A percentile compares a stretch with the other conserved stretches of the same genome.
Conservation (phyloP, 1,140 invertebrate species). For the Trichonephila clavata region DNA sequence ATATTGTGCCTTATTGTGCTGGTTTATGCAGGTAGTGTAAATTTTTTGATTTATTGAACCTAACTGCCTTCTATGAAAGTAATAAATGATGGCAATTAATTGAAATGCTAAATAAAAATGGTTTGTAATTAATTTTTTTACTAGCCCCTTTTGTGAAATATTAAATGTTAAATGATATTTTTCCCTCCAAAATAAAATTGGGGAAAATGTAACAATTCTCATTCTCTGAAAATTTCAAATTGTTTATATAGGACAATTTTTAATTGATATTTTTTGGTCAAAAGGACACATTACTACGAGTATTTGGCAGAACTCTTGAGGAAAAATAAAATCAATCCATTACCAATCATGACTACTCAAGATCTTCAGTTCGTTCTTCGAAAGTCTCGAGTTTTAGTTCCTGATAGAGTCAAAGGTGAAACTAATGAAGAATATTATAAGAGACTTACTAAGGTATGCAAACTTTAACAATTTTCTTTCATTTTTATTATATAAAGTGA, state of each 20-base stretch:
- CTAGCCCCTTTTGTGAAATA: background rate
- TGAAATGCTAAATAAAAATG: too few relatives aligned
- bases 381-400: constrained; percentile 81
- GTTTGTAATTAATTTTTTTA: too few relatives aligned
- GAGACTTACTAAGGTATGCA: constrained; percentile 56
- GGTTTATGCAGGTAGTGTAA: constrained; percentile 91
- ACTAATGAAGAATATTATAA: constrained; percentile 67
- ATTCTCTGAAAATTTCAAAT: too few relatives aligned
- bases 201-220: too few relatives aligned
- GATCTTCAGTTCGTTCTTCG: constrained; percentile 91
- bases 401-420: constrained; percentile 73
- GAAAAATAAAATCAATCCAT: constrained; percentile 87
- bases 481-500: too few relatives aligned
- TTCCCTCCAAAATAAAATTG: too few relatives aligned
- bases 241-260: background rate
- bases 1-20: constrained; percentile 86
- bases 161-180: too few relatives aligned
- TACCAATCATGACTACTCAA: constrained; percentile 88
- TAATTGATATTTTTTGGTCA: constrained; percentile 78
- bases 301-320: constrained; percentile 90
- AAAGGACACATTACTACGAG: constrained; percentile 94
- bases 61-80: too few relatives aligned
- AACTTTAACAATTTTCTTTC: too few relatives aligned
- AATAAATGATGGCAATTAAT: too few relatives aligned
- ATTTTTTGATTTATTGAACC: too few relatives aligned